Conservation (phyloP, 1,140 invertebrate species). For the Drosophila carrolli region DNA sequence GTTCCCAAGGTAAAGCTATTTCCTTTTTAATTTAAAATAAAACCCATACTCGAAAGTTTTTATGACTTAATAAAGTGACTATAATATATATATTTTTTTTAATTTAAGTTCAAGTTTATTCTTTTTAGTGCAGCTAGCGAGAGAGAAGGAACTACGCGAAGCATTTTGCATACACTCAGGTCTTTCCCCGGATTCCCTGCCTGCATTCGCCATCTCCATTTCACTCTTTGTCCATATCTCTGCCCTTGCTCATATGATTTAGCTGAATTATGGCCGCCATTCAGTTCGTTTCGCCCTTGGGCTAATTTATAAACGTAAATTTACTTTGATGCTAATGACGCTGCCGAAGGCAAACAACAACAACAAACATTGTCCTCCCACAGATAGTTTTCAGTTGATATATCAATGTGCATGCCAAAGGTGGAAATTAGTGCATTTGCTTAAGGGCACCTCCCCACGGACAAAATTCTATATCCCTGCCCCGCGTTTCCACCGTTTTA, state of each 20-base stretch:
- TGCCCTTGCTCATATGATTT: constrained; percentile 34
- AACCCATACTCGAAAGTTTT: too few species aligned
- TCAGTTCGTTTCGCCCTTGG: constrained; percentile 35
- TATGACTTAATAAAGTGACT: too few species aligned
- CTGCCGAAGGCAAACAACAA: constrained; percentile 45
- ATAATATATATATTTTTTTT: background rate
- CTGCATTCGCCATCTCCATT: constrained; percentile 1
- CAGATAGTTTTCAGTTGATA: constrained; percentile 61
- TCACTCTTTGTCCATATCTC: constrained; percentile 8
- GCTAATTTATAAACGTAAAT: constrained; percentile 69
- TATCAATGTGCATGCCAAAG: constrained; percentile 51
- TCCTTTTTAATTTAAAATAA: too few species aligned
- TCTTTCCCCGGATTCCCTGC: constrained; percentile 1
- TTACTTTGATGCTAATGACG: constrained; percentile 74
- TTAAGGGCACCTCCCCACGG: constrained; percentile 22
- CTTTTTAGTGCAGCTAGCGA: background rate
- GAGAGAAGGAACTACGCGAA: constrained; percentile 38
- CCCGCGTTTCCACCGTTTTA: constrained; percentile 4
- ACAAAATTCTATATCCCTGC: constrained; percentile 8
- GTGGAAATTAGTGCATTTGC: constrained; percentile 62
- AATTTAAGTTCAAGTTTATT: background rate
- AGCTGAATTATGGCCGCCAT: constrained; percentile 43
- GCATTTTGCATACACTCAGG: constrained; percentile 62
- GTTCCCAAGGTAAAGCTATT: too few species aligned
- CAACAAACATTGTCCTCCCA: constrained; percentile 21